Base-by-base conservation (phyloP, 1,140 invertebrate genomes). In the Scylla paramamosain region DNA sequence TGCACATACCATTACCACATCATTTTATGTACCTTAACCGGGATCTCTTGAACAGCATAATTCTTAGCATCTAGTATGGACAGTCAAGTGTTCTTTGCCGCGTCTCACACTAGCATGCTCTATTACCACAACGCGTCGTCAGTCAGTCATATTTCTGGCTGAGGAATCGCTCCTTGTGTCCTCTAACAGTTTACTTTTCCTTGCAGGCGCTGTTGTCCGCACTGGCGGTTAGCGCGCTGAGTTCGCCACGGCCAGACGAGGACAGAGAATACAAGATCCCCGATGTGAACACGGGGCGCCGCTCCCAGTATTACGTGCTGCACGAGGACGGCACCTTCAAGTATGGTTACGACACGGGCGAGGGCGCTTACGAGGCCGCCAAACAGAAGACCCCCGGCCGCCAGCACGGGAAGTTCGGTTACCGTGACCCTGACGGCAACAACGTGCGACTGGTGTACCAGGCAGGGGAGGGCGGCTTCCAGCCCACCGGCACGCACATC, bases 311-410 rank as follows among this genome's bases (percentile, higher is more conserved):
- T 46, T 96, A 93, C 67, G 95, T 96, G 31, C 87, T 91, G 20
- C 95, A 96, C 77, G 48, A 89, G 28, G 95, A 96, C 84, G 95
- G 95, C 32, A 95, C 95, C 91, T 95, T 86, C 92, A 93, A 96
- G 92, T 96, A 96, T 77, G 96, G 96, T 39, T 95, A 94, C 39
- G 96, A 96, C 91, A 95, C 94, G 25, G 96, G 96, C 32, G 96
- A 95, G 31, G 94, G 93, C 28, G 96, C 94, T 87, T 96, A 92
- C 91, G 96, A 96, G 82, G 77, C 48, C 45, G 88, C 93, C 46
- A 92, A 93, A 12, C 87, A 67, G 16, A 46, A 89, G 20, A 46
- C 52, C 39, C 92, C 83, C 48, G 94, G 96, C 8, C 67, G 59
- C 4, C 83, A 82, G 31, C 67, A 94, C 45, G 93, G 96, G 0